Base-by-base conservation (phyloP, 2,113 vertebrate species). In the Ahaetulla prasina region DNA sequence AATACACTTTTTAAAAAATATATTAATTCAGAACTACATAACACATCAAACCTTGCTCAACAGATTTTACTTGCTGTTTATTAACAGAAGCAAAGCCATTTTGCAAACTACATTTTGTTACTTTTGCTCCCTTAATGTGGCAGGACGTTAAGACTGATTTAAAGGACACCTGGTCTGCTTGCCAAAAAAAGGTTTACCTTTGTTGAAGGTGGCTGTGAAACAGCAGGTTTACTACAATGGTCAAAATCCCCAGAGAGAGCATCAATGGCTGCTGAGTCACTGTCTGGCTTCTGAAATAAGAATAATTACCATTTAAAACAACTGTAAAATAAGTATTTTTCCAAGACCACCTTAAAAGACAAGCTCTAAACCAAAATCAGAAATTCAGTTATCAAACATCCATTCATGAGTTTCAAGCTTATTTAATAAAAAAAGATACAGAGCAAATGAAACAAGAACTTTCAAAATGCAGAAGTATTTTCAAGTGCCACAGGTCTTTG, bases 241-340 rank as follows among this genome's bases (percentile, higher is more conserved):
- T 95, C 96, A 0, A 98, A 97, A 68, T 97, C 97, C 53, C 93
- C 93, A 0, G 98, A 97, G 0, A 98, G 96, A 9, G 95, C 93
- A 80, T 97, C 97, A 0, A 97, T 97, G 87, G 97, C 97, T 55
- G 96, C 96, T 39, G 89, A 93, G 35, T 95, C 95, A 91, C 92
- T 96, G 0, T 1, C 0, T 39, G 95, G 47, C 86, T 97, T 97
- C 97, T 98, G 95, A 91, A 94, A 94, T 0, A n/a, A 90, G 11
- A 20, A 49, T 30, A n/a, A 74, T 53, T 52, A 94, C 93, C 35
- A 30, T 89, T 89, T 80, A 23, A 90, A 60, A 52, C 5, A n/a
- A 60, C 12, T 30, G 14, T 8, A 54, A 85, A 85, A 60, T 54
- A 92, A 88, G 14, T 20, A 0, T 8, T 30, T 35, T 35, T 60